Base-by-base conservation (phyloP, 2,797 vertebrate genomes). In the Xyrichtys novacula region DNA sequence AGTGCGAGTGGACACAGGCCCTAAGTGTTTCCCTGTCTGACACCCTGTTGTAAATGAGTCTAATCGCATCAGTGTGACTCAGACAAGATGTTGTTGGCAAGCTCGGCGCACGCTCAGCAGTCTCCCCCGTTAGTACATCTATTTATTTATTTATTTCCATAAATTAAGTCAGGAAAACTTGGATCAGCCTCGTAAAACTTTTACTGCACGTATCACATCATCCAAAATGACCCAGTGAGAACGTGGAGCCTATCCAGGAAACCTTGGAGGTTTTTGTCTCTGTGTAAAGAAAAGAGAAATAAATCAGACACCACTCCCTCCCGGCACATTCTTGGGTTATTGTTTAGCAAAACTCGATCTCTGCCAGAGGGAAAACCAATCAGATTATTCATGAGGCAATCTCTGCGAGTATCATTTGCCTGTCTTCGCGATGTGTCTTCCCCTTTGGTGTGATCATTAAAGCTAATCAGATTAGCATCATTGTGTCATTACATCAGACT, bases 401-500 rank as follows among this genome's bases (percentile, higher is more conserved):
- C 55, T 68, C 47, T 57, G 32, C 44, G 25, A 61, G 16, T 57
- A 59, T 84, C 58, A 81, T 77, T 66, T 65, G 46, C 34, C 65
- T 26, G 42, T 84, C 80, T 77, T 77, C 20, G 2, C 6, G 11
- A 59, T 42, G 26, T 15, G 12, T 65, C 75, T 73, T 19, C 60
- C 23, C 31, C 65, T 32, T 42, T 60, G 34, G 22, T 66, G 59
- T 59, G 60, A 68, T 80, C 73, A 75, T 74, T 47, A 52, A 5
- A n/a, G 54, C 44, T 83, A 81, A 89, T 87, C 67, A 65, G 73
- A 88, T 85, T 76, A 82, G 82, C 66, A 61, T 80, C 65, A 55
- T 11, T 31, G 47, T 71, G 76, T 71, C 76, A 79, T 83, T 75
- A 83, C 83, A 26, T 87, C 76, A 84, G 48, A 53, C 61, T 83